Evolutionary conservation across 2,797 vertebrate species (phyloP), one percentile per base, ranked within the genome.

Genomic region (Hydrophis major): DNA sequence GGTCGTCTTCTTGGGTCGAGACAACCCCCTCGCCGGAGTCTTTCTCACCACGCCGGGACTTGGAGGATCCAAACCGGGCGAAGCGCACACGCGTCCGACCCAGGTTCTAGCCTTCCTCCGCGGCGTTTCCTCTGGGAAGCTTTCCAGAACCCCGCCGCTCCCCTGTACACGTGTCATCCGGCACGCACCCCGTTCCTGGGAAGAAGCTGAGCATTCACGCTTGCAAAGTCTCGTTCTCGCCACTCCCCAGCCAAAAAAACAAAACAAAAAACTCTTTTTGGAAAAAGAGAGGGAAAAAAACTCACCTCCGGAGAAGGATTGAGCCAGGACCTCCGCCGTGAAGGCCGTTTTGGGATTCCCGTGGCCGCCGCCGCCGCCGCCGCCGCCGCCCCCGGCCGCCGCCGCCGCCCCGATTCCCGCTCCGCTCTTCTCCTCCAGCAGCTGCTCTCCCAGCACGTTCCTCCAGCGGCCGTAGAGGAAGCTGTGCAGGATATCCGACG

Each of bases 401-500:
- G 53, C 53, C 8, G 3, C 32, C 12, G 0, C 47, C 8, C 63
- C 55, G n/a, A 27, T 25, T 2, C 86, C 91, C 1, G 0, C 55
- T 28, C 12, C 88, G 25, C 37, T 22, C 95, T 98, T 98, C 97
- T 99, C 99, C 95, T 99, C 99, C 90, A 98, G 97, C 95, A 99
- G 98, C 96, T 99, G 99, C 95, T 99, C 99, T 0, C 98, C 99
- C 94, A 99, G 97, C 92, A 98, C 99, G 97, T 99, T 99, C 96
- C 99, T 98, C 99, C 99, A 99, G 93, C 99, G 98, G 95, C 99
- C 99, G 97, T 99, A 99, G 95, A 99, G 97, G 96, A 99, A 99
- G 95, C 99, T 99, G 98, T 99, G 99, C 90, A 99, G 98, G 96
- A 99, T 99, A 97, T 99, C 99, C 93, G 99, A 99, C 94, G 99